Evolutionary conservation across 2,113 vertebrate genomes (phyloP).

Genomic region (Microtus oregoni): DNA sequence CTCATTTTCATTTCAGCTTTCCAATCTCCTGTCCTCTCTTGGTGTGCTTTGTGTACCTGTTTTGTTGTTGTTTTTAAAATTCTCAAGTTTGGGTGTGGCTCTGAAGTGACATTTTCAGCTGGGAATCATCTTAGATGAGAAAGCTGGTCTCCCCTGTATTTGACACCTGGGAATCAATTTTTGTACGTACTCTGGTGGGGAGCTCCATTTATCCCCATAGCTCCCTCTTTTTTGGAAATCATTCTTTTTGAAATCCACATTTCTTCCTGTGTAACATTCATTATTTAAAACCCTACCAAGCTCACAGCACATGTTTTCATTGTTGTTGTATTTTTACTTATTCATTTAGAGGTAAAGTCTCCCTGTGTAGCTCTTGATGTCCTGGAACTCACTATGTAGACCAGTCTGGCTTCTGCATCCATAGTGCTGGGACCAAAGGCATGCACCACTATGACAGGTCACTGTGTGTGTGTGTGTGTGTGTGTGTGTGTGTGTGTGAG

Average conservation of each 20-base stretch:
- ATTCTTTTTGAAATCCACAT: background rate
- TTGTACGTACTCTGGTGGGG: background rate
- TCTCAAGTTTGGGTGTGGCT: background rate
- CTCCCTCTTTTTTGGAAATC: background rate
- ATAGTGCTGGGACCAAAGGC: background rate
- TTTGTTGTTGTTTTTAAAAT: background rate
- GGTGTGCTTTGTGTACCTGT: background rate
- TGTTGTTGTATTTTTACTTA: background rate
- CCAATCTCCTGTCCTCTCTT: background rate
- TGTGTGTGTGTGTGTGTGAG: background rate
- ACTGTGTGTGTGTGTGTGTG: background rate
- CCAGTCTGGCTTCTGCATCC: background rate
- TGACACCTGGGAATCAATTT: background rate
- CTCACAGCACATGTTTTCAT: background rate
- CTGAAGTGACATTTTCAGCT: constrained; percentile 12
- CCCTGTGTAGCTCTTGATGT: background rate
- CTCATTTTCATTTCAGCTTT: background rate
- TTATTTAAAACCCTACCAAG: background rate
- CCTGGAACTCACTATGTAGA: background rate
- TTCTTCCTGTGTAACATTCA: background rate
- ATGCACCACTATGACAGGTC: background rate
- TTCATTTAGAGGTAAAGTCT: background rate
- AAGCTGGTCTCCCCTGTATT: background rate
- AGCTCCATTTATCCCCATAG: background rate
- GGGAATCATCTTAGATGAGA: background rate